A percentile compares a stretch with the other conserved stretches of the same genome.
phyloP scores from a whole-genome alignment of 2,888 invertebrate species.

The Aradus depressus region DNA sequence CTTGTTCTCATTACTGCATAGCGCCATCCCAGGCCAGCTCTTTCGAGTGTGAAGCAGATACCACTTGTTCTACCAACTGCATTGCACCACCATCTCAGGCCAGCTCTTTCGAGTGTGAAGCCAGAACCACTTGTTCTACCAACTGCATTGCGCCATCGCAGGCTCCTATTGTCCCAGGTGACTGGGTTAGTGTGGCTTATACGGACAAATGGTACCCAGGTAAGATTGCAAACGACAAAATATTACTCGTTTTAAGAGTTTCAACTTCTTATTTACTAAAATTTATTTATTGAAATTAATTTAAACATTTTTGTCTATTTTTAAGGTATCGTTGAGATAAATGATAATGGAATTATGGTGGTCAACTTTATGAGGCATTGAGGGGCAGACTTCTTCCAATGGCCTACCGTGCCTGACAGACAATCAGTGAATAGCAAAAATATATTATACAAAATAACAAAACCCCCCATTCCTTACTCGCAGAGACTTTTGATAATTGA shows the following conservation, averaged over 20 bases:
- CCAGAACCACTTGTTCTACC: too few relatives aligned
- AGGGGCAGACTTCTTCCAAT: neutral
- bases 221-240: too few relatives aligned
- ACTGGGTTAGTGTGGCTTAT: neutral
- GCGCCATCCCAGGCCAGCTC: neutral
- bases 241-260: too few relatives aligned
- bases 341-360: neutral
- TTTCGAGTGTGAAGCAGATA: neutral
- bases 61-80: neutral
- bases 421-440: neutral
- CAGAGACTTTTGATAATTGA: neutral
- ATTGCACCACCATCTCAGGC: too few relatives aligned
- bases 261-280: too few relatives aligned
- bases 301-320: too few relatives aligned
- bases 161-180: too few relatives aligned
- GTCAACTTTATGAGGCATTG: neutral
- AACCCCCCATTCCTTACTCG: neutral
- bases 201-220: neutral
- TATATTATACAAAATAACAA: slow-evolving; percentile 1
- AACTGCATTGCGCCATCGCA: too few relatives aligned
- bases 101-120: too few relatives aligned
- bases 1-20: neutral
- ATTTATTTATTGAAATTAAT: too few relatives aligned
- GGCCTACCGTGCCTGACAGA: neutral
- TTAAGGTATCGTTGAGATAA: slow-evolving; percentile 1